These are phyloP conservation scores for Aleiodes alternator DNA, from an alignment of 2,888 invertebrate species.

Conservation along the genomic window DNA sequence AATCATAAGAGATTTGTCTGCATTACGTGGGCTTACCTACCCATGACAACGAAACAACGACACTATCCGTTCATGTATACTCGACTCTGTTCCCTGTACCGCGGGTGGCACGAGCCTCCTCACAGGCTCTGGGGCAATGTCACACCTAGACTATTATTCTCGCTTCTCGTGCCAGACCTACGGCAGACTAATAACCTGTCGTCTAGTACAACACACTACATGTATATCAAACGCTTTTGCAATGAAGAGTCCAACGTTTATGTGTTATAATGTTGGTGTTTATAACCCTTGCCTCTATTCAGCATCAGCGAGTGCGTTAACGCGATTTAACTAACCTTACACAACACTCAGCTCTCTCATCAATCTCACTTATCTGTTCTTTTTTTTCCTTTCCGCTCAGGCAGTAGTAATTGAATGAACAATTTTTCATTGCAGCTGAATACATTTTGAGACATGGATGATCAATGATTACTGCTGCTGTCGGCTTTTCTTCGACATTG, in stretches of 20 bases:
- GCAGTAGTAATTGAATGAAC: slow-evolving; percentile 26
- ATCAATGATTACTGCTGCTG: neutral
- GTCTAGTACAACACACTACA: slow-evolving; percentile 31
- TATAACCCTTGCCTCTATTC: slow-evolving; percentile 21
- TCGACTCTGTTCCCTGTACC: slow-evolving; percentile 29
- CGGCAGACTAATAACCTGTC: slow-evolving; percentile 69
- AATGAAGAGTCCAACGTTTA: slow-evolving; percentile 19
- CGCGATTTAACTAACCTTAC: slow-evolving; percentile 55
- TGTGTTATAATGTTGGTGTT: slow-evolving; percentile 12
- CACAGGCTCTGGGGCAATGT: slow-evolving; percentile 68
- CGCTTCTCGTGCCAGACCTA: slow-evolving; percentile 65
- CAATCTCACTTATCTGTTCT: slow-evolving; percentile 12
- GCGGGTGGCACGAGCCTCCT: slow-evolving; percentile 64
- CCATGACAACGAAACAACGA: slow-evolving; percentile 34
- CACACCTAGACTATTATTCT: slow-evolving; percentile 71
- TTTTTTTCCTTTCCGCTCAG: slow-evolving; percentile 14
- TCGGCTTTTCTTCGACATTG: too few species aligned
- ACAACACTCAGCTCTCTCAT: slow-evolving; percentile 50
- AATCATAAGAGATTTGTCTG: too few species aligned
- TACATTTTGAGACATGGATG: slow-evolving; percentile 20
- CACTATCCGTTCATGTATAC: slow-evolving; percentile 27
- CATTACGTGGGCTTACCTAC: slow-evolving; percentile 27
- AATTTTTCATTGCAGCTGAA: slow-evolving; percentile 30
- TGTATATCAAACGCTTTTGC: slow-evolving; percentile 8
- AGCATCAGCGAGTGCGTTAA: slow-evolving; percentile 23